Conservation (phyloP, 92 coral and sea anemone genomes). For the Virgularia gustaviana region DNA sequence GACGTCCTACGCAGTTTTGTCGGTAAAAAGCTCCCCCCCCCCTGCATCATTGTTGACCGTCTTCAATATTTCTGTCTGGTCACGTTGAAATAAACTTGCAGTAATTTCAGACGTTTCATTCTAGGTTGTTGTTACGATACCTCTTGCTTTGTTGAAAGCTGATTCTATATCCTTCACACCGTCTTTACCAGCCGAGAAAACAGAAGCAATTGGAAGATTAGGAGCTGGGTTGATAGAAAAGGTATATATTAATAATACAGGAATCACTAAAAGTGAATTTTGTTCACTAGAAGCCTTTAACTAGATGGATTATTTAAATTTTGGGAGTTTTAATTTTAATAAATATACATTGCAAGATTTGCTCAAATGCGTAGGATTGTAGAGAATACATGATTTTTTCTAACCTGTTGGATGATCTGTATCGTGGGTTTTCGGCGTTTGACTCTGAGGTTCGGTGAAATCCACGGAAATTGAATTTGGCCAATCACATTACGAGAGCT, state of each 20-base stretch:
- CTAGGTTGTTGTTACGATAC: conserved; percentile 87
- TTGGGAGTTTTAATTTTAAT: no score
- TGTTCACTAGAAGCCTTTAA: background rate
- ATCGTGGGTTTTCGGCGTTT: no score
- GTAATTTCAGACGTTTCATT: no score
- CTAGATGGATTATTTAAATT: background rate
- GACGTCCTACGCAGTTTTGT: background rate
- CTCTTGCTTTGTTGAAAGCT: conserved; percentile 74
- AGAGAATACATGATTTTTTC: background rate
- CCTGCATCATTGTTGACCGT: background rate
- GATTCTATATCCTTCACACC: conserved; percentile 72
- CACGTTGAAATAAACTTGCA: no score
- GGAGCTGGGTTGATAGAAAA: conserved; percentile 99
- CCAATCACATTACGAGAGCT: no score
- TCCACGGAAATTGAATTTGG: no score
- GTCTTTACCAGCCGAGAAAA: conserved; percentile 63
- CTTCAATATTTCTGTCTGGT: background rate
- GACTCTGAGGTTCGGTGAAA: no score
- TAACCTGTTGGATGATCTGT: background rate
- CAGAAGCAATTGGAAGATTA: conserved; percentile 65
- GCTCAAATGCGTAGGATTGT: background rate
- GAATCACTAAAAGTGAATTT: background rate
- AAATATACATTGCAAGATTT: background rate
- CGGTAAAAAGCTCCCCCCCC: background rate
- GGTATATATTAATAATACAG: conserved; percentile 57